Evolutionary conservation across 2,113 vertebrate genomes (phyloP).

Genomic region (Phoxinus phoxinus): DNA sequence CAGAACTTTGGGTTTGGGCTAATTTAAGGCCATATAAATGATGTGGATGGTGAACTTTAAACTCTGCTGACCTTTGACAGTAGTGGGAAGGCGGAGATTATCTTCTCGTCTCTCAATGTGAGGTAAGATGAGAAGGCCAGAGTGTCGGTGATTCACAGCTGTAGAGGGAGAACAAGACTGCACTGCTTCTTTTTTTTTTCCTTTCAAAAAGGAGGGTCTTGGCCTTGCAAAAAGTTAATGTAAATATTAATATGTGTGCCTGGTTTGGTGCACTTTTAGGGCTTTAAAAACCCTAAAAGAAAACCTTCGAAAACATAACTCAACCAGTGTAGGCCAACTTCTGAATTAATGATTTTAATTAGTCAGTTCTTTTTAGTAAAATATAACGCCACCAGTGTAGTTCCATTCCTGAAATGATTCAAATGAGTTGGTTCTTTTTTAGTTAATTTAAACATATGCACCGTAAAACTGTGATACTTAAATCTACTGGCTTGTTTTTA

Average conservation of each 20-base stretch:
- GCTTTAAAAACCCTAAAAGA: neutral
- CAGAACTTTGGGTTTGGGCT: constrained; percentile 77
- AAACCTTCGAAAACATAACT: too few species aligned
- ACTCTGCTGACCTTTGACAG: constrained; percentile 90
- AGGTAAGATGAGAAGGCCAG: constrained; percentile 67
- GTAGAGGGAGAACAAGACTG: constrained; percentile 64
- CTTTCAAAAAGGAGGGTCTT: neutral
- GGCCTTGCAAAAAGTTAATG: neutral
- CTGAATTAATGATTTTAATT: neutral
- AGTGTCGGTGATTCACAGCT: constrained; percentile 74
- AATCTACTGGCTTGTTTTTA: too few species aligned
- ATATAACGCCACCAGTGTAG: neutral
- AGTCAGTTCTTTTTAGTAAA: neutral
- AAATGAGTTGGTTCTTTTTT: neutral
- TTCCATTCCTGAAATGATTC: neutral
- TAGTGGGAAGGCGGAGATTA: constrained; percentile 87
- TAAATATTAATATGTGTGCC: constrained; percentile 68
- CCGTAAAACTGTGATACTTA: too few species aligned
- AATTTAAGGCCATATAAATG: constrained; percentile 93
- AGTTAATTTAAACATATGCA: neutral
- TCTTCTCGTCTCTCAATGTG: constrained; percentile 75
- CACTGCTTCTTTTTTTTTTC: constrained; percentile 55
- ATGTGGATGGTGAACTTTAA: constrained; percentile 88
- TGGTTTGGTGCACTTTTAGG: neutral
- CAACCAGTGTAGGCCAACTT: neutral